Evolutionary conservation across 2,113 vertebrate genomes (phyloP), one percentile per base, ranked within the genome.

Genomic region (Chaetodon trifascialis): DNA sequence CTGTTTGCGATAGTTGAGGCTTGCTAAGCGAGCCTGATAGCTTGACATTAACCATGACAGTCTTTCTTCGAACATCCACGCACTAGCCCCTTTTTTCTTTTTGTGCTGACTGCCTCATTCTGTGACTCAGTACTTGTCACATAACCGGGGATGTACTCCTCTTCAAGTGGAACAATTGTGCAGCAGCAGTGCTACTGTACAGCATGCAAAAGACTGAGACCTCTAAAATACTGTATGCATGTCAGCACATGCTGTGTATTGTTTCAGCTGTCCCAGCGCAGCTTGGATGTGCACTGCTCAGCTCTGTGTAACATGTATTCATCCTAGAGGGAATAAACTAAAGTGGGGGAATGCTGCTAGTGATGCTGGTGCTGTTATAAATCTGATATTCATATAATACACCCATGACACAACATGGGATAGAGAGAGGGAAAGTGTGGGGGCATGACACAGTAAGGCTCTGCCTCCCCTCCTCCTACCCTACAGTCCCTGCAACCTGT

Each of bases 301-400:
- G 79, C 70, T 76, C 52, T 85, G 72, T 86, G 79, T 77, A 70
- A 80, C n/a, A 21, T 70, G 55, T 64, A 71, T 65, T 75, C 30
- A 58, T 62, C 19, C 65, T 34, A 34, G 58, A 46, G 81, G 73
- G 72, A 67, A 84, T 80, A 70, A 69, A 40, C 62, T 44, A 4
- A 68, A 79, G 63, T 58, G n/a, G 47, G 17, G 23, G 23, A 38
- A 47, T 59, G 42, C 49, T 90, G 51, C 49, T 73, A 34, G 34
- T 52, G 76, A 67, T 62, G 49, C 74, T 73, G 68, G 19, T 71
- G 30, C 68, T 60, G 70, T 79, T 51, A 40, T 68, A 58, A 49
- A 87, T 82, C 55, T 78, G 47, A 63, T 78, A 81, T 85, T 59
- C 68, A 76, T 62, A 86, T 81, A 75, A 71, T 80, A 67, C 73